Conservation (phyloP, 2,797 vertebrate species). For the Girardinus metallicus region DNA sequence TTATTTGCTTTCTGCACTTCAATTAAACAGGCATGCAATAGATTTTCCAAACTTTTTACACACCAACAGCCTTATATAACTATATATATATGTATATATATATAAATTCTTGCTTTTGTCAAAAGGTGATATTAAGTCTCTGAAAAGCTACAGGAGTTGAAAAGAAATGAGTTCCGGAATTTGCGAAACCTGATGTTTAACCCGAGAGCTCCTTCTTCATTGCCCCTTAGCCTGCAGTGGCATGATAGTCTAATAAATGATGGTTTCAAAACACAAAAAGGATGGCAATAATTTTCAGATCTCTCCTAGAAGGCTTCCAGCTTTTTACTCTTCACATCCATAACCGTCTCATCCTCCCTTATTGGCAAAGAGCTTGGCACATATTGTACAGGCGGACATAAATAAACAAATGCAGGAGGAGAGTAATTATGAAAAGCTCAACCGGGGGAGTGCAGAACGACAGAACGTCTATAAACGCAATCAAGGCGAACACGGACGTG, state of each 20-base stretch:
- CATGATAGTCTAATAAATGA: conserved; percentile 24
- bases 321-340: conserved; percentile 30
- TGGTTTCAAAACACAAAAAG: conserved; percentile 38
- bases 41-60: neutral
- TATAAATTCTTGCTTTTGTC: neutral
- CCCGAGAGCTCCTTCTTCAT: neutral
- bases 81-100: neutral
- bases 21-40: neutral
- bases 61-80: neutral
- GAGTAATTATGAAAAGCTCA: conserved; percentile 78
- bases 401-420: conserved; percentile 75
- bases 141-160: neutral
- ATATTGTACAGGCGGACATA: conserved; percentile 49
- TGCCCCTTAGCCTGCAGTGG: neutral
- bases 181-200: neutral
- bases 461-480: conserved; percentile 79
- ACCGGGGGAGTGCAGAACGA: conserved; percentile 58
- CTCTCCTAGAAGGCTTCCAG: conserved; percentile 33
- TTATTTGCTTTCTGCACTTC: neutral
- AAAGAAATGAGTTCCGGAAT: neutral
- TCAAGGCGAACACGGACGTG: conserved; percentile 71
- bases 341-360: conserved; percentile 40
- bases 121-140: neutral
- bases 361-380: conserved; percentile 31
- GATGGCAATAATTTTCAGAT: conserved; percentile 29